These are phyloP conservation scores for Zaprionus ornatus DNA, from an alignment of 1,140 invertebrate species.

Conservation along the genomic window DNA sequence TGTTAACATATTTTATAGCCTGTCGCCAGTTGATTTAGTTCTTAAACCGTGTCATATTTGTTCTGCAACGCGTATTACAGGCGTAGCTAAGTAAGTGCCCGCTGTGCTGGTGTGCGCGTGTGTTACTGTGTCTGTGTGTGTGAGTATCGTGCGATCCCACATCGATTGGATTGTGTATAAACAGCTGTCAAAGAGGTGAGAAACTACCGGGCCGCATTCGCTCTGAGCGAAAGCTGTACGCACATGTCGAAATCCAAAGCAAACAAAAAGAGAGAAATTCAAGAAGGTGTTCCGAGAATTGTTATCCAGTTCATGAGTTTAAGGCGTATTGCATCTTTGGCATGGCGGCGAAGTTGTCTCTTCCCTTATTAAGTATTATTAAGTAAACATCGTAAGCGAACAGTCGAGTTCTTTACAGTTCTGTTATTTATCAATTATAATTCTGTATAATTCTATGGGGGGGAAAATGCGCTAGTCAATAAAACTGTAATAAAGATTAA, in stretches of 20 bases:
- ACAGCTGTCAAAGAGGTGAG: conserved; percentile 38
- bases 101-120: neutral
- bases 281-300: neutral
- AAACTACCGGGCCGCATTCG: neutral
- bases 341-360: neutral
- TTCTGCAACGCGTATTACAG: neutral
- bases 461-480: too few relatives aligned
- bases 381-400: too few relatives aligned
- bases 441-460: neutral
- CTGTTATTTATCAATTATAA: neutral
- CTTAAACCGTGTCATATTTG: neutral
- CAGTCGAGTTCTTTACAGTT: neutral
- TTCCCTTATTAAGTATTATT: neutral
- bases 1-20: neutral
- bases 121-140: neutral
- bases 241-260: conserved; percentile 14
- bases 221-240: conserved; percentile 33
- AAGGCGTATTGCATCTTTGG: neutral
- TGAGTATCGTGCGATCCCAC: conserved; percentile 10
- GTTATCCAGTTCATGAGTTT: neutral
- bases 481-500: neutral
- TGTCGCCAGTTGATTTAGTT: neutral
- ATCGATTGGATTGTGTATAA: conserved; percentile 7
- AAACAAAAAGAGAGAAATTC: neutral
- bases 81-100: neutral